Evolutionary conservation across 1,140 invertebrate species (phyloP), one percentile per base, ranked within the genome.

Genomic region (Drosophila pruinosa): DNA sequence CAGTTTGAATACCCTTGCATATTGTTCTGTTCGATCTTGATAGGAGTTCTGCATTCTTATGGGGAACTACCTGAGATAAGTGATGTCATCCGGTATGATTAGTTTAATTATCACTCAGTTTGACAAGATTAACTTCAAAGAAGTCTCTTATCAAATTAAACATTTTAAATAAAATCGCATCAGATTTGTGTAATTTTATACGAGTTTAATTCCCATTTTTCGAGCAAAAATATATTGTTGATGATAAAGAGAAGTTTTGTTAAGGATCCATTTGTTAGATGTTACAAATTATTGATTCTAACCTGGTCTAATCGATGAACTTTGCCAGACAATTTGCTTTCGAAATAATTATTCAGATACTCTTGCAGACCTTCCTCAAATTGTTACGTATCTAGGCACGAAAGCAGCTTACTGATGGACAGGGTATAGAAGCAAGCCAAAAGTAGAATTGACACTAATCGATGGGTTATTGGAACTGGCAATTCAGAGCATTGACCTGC

Each of bases 401-500:
- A 53, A 38, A 34, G 6, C 5, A 47, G 4, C 0, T 24, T 2
- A 26, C 28, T 36, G 36, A 34, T 38, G 1, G 47, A 28, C 14
- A 12, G 15, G 50, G 22, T 47, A 28, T 19, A 4, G 0, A 2
- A 53, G 45, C 19, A 54, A 28, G 28, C 7, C 21, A 4, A 31
- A 63, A 56, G 5, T 15, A 15, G 12, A 26, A 41, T 24, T 26
- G 15, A 34, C 14, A 17, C 10, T 21, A 38, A 45, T 34, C 38
- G 26, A 38, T 54, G 4, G 7, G 7, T 10, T 21, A 12, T 47
- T 34, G 15, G 38, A 58, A 61, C 17, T 53, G 50, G 17, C 39
- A 59, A 54, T 31, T 65, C 47, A 41, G 61, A 52, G 48, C 70
- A 31, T 63, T 57, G 68, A 71, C 61, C 61, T 14, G 15, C 19